phyloP scores from a whole-genome alignment of 2,888 invertebrate species.

The Biston betularia region DNA sequence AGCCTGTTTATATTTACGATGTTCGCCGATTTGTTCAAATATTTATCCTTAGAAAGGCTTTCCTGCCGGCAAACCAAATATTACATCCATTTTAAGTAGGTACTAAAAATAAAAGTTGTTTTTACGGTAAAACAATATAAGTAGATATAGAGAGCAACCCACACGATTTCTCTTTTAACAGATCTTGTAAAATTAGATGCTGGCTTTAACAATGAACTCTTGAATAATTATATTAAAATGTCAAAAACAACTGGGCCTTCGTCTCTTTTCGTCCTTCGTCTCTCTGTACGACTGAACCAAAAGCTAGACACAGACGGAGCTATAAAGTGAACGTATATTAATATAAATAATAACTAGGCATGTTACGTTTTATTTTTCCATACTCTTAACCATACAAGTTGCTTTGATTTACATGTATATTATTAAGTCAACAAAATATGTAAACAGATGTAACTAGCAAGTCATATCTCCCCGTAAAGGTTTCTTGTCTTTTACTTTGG shows the following conservation, averaged over 20 bases:
- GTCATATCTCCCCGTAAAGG: no score
- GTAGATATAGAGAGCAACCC: not conserved
- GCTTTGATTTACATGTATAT: no score
- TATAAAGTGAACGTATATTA: no score
- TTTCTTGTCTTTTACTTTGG: no score
- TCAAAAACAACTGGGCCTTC: not conserved
- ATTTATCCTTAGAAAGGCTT: conserved; percentile 24
- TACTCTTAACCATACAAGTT: no score
- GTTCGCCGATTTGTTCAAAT: conserved; percentile 30
- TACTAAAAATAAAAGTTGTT: conserved; percentile 10
- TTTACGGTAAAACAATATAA: not conserved
- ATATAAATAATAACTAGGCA: no score
- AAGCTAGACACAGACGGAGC: not conserved
- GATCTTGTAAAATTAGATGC: not conserved
- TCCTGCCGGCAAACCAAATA: conserved; percentile 18
- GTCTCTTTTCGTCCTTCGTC: not conserved
- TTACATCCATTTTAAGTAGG: conserved; percentile 17
- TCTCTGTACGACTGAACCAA: not conserved
- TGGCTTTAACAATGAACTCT: not conserved
- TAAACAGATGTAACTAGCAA: no score
- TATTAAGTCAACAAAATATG: no score
- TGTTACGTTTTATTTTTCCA: no score
- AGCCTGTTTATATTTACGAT: conserved; percentile 29
- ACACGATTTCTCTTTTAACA: not conserved
- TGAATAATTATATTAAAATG: not conserved